Evolutionary conservation across 2,797 vertebrate genomes (phyloP), one percentile per base, ranked within the genome.

Genomic region (Sebastes vulpes): DNA sequence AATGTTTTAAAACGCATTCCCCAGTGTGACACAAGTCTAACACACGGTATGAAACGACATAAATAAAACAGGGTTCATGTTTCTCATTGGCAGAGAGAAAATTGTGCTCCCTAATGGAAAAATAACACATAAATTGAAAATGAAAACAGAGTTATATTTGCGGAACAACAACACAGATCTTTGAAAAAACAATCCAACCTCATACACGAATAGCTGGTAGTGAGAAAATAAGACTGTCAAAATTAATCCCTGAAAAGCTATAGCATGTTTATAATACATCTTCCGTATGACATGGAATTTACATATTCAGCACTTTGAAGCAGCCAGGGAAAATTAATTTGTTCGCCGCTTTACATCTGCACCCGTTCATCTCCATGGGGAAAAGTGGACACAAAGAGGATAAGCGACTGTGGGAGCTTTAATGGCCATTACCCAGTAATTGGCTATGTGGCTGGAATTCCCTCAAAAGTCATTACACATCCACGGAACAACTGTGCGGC

Each of bases 361-460:
- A 60, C 42, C 35, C 3, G 50, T 75, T 75, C 9, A 54, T 75
- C 35, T 59, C 5, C 9, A 54, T 28, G 21, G 14, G 9, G 14
- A 57, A 61, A 67, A 31, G 5, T 65, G 18, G 59, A 3, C 50
- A 32, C 20, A 67, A 78, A 65, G n/a, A 56, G 2, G 6, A 60
- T 46, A 2, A 11, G 56, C 2, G 16, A 25, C 14, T 14, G 31
- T 23, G 21, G 14, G 23, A 4, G 28, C 65, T 72, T 74, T 61
- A 82, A 61, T 68, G 7, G 6, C 6, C 2, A 56, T 82, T 78
- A 71, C 25, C 9, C 28, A 52, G 57, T 78, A 86, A 88, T 81
- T 84, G 70, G 28, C 53, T 77, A 11, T 84, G 85, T 73, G 81
- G 54, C n/a, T 72, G 16, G 23, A 79, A 69, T 75, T 59, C 48